These are phyloP conservation scores for Leptogaster cylindrica DNA, from an alignment of 2,888 invertebrate species.

Conservation along the genomic window DNA sequence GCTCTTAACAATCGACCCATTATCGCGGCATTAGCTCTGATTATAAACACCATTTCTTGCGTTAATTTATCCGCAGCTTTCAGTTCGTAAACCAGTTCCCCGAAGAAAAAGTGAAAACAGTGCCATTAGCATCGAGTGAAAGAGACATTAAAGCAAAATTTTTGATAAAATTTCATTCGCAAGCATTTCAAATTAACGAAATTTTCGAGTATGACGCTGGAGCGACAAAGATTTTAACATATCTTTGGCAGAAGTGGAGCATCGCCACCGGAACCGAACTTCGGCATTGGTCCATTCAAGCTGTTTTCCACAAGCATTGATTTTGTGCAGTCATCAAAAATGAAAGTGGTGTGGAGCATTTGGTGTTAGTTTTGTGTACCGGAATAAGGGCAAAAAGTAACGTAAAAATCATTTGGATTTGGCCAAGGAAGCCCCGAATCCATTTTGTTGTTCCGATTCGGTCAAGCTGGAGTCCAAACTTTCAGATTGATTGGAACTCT, in stretches of 20 bases:
- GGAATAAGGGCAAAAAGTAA: too few species aligned
- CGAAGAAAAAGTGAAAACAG: conserved; percentile 44
- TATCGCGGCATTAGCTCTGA: background rate
- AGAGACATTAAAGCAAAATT: conserved; percentile 43
- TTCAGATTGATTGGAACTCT: too few species aligned
- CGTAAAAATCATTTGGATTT: too few species aligned
- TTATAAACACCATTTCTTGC: background rate
- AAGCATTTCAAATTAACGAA: conserved; percentile 14
- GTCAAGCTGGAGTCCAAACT: too few species aligned
- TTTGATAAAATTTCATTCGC: conserved; percentile 5
- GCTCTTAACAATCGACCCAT: background rate
- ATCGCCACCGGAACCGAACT: too few species aligned
- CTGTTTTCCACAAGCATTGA: too few species aligned
- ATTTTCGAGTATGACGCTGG: background rate
- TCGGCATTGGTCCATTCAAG: too few species aligned
- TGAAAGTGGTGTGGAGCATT: too few species aligned
- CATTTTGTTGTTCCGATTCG: too few species aligned
- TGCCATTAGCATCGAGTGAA: conserved; percentile 44
- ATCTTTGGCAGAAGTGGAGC: background rate
- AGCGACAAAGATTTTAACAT: background rate
- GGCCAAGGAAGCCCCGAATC: too few species aligned
- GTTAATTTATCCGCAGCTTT: background rate
- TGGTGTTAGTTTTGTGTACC: too few species aligned
- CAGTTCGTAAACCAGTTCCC: conserved; percentile 34
- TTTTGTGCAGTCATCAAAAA: too few species aligned